Percentiles rank a stretch among this genome's conserved stretches.
Conservation (phyloP, 37 sponge, comb jelly and placozoan genomes). For the Eunapius fragilis region DNA sequence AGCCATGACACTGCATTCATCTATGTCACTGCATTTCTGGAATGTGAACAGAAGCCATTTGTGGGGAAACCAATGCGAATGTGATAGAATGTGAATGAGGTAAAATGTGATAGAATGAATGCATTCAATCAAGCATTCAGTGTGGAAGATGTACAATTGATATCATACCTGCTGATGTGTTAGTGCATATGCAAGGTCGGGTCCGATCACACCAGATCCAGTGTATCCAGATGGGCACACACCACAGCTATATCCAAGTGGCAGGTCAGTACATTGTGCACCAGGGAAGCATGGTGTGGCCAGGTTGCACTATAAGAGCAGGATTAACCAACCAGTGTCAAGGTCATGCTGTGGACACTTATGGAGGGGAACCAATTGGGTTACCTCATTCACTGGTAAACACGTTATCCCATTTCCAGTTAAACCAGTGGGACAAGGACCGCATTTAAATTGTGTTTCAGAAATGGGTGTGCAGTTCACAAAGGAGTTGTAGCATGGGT, state of each 20-base stretch:
- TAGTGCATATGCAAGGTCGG: conserved; percentile 51
- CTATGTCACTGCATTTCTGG: conserved; percentile 79
- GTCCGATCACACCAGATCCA: conserved; percentile 49
- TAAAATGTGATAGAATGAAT: too few relatives aligned
- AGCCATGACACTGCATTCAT: conserved; percentile 7
- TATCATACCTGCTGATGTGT: conserved; percentile 50
- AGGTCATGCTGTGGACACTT: background rate
- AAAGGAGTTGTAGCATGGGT: conserved; percentile 57
- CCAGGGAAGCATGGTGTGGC: conserved; percentile 71
- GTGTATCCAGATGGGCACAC: conserved; percentile 86
- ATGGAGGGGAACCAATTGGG: background rate
- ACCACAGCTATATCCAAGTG: conserved; percentile 76
- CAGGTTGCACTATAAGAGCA: conserved; percentile 43
- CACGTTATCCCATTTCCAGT: conserved; percentile 76
- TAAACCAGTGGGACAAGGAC: conserved; percentile 79
- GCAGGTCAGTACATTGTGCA: conserved; percentile 49
- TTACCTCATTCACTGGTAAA: conserved; percentile 71
- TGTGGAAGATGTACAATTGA: too few relatives aligned
- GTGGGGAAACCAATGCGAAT: too few relatives aligned
- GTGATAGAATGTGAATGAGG: too few relatives aligned
- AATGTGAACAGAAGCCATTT: background rate
- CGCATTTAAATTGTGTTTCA: conserved; percentile 79
- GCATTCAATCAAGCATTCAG: too few relatives aligned
- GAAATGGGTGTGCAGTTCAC: conserved; percentile 39
- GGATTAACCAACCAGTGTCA: background rate